A percentile compares a stretch with the other conserved stretches of the same genome.
Conservation (phyloP, 2,888 invertebrate species). For the Scelioninae gen. 2 region DNA sequence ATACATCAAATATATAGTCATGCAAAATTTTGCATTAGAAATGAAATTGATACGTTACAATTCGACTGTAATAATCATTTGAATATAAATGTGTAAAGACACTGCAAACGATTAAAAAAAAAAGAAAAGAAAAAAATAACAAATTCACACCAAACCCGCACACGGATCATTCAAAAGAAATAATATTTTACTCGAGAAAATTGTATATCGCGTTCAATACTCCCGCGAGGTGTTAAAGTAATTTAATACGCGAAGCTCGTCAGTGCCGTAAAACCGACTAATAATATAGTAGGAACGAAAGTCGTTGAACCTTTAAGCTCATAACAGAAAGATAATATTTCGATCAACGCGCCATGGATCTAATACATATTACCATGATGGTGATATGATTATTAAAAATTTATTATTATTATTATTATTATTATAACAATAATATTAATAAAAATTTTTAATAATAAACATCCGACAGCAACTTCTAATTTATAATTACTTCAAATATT, state of each 20-base stretch:
- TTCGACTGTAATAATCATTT: constrained; percentile 41
- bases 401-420: constrained; percentile 2
- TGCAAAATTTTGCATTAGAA: too few species aligned
- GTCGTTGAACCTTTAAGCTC: constrained; percentile 47
- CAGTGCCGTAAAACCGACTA: constrained; percentile 32
- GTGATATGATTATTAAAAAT: constrained; percentile 39
- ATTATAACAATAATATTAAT: constrained; percentile 33
- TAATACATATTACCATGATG: constrained; percentile 25
- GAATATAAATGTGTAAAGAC: constrained; percentile 26
- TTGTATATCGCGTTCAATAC: constrained; percentile 43
- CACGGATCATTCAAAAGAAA: too few species aligned
- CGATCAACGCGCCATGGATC: constrained; percentile 19
- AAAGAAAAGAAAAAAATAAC: background rate
- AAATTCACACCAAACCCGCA: constrained; percentile 28
- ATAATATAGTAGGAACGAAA: constrained; percentile 23
- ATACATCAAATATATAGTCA: too few species aligned
- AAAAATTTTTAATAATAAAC: constrained; percentile 35
- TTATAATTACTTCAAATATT: too few species aligned
- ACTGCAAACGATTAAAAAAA: background rate
- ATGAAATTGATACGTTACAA: constrained; percentile 25
- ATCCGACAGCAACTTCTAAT: too few species aligned
- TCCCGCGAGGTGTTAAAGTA: constrained; percentile 29
- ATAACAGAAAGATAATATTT: constrained; percentile 23
- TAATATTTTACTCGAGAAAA: too few species aligned
- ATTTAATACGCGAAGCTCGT: constrained; percentile 44